phyloP scores from a whole-genome alignment of 2,113 vertebrate genomes.

The Emydocephalus ijimae region DNA sequence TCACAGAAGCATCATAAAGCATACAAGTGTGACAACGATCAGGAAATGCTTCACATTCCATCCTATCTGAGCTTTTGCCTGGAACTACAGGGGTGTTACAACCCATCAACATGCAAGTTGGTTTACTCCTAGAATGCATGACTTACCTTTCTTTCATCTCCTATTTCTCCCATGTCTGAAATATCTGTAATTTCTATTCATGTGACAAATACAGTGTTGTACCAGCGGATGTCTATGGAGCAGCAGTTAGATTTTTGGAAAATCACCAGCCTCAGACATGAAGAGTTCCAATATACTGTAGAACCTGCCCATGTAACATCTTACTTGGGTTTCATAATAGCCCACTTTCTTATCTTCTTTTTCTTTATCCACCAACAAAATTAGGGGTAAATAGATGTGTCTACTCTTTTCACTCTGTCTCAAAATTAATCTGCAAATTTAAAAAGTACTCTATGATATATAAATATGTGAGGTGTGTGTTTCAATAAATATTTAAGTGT shows the following conservation, averaged over 20 bases:
- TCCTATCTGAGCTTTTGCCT: neutral
- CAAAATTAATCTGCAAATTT: neutral
- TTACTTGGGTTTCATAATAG: neutral
- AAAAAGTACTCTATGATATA: neutral
- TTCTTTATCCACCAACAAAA: neutral
- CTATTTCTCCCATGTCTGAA: neutral
- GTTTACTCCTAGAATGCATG: neutral
- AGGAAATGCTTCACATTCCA: neutral
- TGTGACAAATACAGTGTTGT: neutral
- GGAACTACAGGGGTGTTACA: neutral
- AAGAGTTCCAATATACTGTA: neutral
- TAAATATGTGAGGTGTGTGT: neutral
- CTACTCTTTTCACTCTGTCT: neutral
- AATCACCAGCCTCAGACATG: neutral
- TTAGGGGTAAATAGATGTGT: neutral
- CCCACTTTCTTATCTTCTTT: neutral
- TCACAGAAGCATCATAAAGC: neutral
- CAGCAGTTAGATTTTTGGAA: neutral
- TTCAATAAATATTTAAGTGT: neutral
- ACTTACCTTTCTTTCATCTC: neutral
- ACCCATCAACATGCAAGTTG: neutral
- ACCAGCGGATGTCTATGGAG: neutral
- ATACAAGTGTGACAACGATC: neutral
- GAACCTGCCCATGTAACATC: neutral
- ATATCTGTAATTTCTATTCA: neutral